Conservation (phyloP, 2,888 invertebrate genomes). For the Chymomyza procnemis region DNA sequence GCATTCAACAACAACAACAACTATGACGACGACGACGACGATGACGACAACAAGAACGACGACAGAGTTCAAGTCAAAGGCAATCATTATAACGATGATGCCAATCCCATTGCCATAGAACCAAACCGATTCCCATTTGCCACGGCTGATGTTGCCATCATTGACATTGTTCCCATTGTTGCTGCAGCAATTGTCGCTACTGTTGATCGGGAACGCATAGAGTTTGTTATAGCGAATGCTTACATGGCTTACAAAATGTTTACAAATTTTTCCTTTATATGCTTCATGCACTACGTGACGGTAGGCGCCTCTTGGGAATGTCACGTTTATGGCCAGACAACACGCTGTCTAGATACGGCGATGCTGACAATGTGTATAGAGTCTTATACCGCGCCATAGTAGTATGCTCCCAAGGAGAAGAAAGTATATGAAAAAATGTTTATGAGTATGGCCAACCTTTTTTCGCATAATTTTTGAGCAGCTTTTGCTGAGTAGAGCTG, state of each 20-base stretch:
- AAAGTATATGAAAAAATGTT: too few species aligned
- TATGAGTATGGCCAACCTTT: too few species aligned
- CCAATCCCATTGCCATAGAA: too few species aligned
- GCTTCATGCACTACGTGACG: neutral
- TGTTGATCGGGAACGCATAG: conserved; percentile 9
- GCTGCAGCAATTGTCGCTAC: neutral
- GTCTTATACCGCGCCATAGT: neutral
- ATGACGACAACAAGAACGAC: neutral
- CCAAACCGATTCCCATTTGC: too few species aligned
- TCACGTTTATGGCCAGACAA: neutral
- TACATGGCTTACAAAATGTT: neutral
- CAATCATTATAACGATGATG: conserved; percentile 42
- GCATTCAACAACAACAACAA: neutral
- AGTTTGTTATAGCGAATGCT: conserved; percentile 1
- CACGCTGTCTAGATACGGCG: neutral
- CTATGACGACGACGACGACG: conserved; percentile 6
- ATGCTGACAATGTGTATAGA: neutral
- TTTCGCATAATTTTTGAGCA: too few species aligned
- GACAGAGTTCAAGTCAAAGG: conserved; percentile 34
- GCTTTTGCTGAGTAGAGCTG: too few species aligned
- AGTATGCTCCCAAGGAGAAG: too few species aligned
- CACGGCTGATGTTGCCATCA: neutral
- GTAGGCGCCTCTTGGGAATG: neutral
- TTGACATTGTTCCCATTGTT: conserved; percentile 19
- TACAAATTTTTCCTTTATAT: neutral